A percentile compares a stretch with the other conserved stretches of the same genome.
Evolutionary conservation across 2,113 vertebrate species (phyloP).

Genomic region (Condylura cristata): DNA sequence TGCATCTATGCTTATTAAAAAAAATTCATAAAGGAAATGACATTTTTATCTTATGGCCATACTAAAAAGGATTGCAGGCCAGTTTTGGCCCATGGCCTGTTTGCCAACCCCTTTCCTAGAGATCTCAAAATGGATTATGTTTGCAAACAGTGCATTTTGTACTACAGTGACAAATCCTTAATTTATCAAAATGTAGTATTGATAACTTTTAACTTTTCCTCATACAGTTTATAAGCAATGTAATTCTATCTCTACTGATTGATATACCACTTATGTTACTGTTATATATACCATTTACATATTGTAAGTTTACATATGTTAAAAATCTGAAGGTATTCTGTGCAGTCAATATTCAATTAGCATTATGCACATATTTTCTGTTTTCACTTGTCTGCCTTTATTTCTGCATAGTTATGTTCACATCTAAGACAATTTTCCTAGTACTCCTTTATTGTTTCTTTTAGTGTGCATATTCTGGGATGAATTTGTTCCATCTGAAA

Average conservation of each 20-base stretch:
- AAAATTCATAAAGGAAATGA: neutral
- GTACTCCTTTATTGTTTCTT: neutral
- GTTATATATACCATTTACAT: neutral
- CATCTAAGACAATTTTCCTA: neutral
- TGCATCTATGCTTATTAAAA: neutral
- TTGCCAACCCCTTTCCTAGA: neutral
- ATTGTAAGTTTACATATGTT: neutral
- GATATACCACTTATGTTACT: neutral
- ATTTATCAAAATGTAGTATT: neutral
- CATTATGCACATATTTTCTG: neutral
- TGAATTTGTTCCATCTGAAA: constrained; percentile 27
- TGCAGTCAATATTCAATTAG: neutral
- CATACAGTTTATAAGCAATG: neutral
- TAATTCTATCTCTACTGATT: neutral
- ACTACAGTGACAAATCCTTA: too few relatives aligned
- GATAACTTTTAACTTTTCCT: neutral
- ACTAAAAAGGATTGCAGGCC: neutral
- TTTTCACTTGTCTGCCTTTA: neutral
- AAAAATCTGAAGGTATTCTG: neutral
- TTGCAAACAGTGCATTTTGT: too few relatives aligned
- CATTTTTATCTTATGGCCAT: neutral
- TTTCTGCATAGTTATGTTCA: neutral
- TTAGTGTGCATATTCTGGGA: neutral
- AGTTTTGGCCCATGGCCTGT: neutral
- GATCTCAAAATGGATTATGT: too few relatives aligned